Base-by-base conservation (phyloP, 2,888 invertebrate species). In the Urechis unicinctus region DNA sequence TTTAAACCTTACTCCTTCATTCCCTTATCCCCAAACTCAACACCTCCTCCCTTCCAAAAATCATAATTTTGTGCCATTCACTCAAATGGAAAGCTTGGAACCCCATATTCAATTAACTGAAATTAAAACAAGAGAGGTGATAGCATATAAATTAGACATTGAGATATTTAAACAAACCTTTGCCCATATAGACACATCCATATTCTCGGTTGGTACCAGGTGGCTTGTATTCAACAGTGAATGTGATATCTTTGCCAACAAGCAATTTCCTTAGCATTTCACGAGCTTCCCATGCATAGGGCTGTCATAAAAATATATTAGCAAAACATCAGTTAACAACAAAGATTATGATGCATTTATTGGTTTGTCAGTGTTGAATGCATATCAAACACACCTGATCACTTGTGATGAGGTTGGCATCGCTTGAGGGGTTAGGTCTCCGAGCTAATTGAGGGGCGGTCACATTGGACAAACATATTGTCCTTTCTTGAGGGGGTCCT, bases 231-330 rank as follows among this genome's bases (percentile, higher is more conserved):
- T 95, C 94, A 48, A 81, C 74, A 41, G 85, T 86, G 74, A 93
- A 95, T 21, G 84, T 83, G 0, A 98, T 90, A 68, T 91, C 88
- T 75, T 96, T 97, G 42, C 95, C 93, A 68, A 98, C 86, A 25
- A 97, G 81, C 73, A 93, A 92, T 76, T 94, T 96, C 29, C 98
- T 84, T 28, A 99, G 81, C 77, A 89, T 96, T 80, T 99, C 98
- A 52, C 98, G 85, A 0, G 97, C 93, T 78, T 98, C 97, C 95
- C 96, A 98, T 0, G 95, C 96, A 82, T 84, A 97, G 1, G 96
- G 91, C 80, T 97, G 64, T 51, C 13, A 21, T 17, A 21, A 9
- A 29, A 48, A 55, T 29, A 50, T 44, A 24, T 43, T 17, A 43
- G 17, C 9, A 55, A 4, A 26, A n/a, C 24, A 29, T 24, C n/a